phyloP scores from a whole-genome alignment of 1,140 invertebrate genomes.

The Drosophila pseudoananassae region DNA sequence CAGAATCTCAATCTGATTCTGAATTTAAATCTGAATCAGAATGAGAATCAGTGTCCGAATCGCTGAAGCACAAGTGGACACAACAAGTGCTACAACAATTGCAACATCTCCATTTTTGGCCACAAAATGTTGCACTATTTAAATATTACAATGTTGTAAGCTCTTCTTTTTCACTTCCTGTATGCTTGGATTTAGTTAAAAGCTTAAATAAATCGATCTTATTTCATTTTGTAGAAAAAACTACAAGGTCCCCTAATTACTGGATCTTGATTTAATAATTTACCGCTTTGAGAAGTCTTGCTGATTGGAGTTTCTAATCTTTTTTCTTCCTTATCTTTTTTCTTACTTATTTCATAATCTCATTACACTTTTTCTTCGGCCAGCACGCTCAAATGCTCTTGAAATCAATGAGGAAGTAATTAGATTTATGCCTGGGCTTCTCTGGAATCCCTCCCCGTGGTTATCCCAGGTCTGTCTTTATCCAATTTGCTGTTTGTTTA shows the following conservation, averaged over 20 bases:
- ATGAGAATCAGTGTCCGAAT: constrained; percentile 4
- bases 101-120: constrained; percentile 68
- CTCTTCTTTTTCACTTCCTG: background rate
- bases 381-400: constrained; percentile 54
- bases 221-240: background rate
- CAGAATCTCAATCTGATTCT: constrained; percentile 16
- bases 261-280: background rate
- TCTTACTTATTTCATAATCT: constrained; percentile 11
- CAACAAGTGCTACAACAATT: constrained; percentile 58
- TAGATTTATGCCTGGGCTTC: constrained; percentile 33
- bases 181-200: background rate
- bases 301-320: background rate
- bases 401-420: constrained; percentile 79
- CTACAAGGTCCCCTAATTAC: background rate
- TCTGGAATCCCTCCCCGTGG: background rate
- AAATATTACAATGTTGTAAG: constrained; percentile 57
- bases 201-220: too few species aligned
- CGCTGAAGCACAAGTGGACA: constrained; percentile 36
- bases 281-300: background rate
- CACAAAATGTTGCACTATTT: constrained; percentile 70
- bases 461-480: constrained; percentile 4
- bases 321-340: background rate
- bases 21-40: constrained; percentile 2
- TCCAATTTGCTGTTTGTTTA: constrained; percentile 48
- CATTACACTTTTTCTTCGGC: constrained; percentile 58